Evolutionary conservation across 64 coral and sea anemone species (phyloP).

Genomic region (Dendronephthya gigantea): DNA sequence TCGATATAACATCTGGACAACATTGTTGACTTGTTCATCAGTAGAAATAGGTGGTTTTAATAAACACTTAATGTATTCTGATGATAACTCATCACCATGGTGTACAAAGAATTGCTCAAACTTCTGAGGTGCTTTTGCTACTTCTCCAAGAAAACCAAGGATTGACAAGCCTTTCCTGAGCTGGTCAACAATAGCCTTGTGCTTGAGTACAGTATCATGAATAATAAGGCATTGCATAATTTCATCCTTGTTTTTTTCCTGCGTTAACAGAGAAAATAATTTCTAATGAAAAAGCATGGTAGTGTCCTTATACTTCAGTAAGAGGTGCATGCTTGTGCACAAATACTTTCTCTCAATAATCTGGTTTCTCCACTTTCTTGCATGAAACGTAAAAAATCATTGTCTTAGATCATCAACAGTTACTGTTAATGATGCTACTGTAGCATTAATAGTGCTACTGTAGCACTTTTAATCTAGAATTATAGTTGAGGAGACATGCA

Average conservation of each 20-base stretch:
- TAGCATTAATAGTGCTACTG: too few relatives aligned
- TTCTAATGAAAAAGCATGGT: not conserved
- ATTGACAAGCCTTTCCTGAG: conserved; percentile 44
- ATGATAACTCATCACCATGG: conserved; percentile 21
- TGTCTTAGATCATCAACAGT: not conserved
- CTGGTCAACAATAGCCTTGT: conserved; percentile 42
- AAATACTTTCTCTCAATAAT: conserved; percentile 16
- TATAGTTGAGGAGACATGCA: too few relatives aligned
- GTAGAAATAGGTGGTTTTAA: conserved; percentile 27
- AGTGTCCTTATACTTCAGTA: not conserved
- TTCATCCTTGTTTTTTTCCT: conserved; percentile 33
- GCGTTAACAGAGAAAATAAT: not conserved
- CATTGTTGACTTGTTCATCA: conserved; percentile 36
- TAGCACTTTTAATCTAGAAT: conserved; percentile 14
- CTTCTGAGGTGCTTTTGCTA: conserved; percentile 26
- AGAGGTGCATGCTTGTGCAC: too few relatives aligned
- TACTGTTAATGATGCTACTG: too few relatives aligned
- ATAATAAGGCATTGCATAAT: conserved; percentile 42
- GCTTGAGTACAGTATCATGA: conserved; percentile 38
- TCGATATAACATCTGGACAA: conserved; percentile 36
- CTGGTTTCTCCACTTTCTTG: conserved; percentile 30
- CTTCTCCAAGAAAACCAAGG: conserved; percentile 34
- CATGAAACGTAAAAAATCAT: conserved; percentile 12
- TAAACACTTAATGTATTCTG: conserved; percentile 31
- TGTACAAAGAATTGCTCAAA: conserved; percentile 48